These are phyloP conservation scores for Drosophila tristis DNA, from an alignment of 1,140 invertebrate genomes.

Conservation along the genomic window DNA sequence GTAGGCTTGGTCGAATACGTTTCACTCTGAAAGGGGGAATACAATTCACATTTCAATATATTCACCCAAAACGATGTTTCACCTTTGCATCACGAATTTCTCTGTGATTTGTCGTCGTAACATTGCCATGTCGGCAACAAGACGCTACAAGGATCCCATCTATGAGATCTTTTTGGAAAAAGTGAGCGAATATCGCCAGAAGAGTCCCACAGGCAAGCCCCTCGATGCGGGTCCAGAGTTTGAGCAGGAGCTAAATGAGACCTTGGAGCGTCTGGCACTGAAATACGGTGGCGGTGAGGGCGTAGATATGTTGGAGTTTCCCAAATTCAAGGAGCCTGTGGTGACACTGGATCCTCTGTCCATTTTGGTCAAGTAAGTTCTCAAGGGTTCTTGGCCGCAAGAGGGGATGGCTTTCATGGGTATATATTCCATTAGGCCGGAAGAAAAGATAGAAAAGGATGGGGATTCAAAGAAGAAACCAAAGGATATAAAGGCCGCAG, in stretches of 20 bases:
- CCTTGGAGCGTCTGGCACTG: constrained; percentile 5
- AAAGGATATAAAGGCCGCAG: neutral
- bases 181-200: constrained; percentile 32
- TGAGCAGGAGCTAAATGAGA: constrained; percentile 18
- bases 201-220: constrained; percentile 37
- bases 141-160: constrained; percentile 20
- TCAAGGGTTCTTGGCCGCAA: too few species aligned
- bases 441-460: neutral
- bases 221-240: constrained; percentile 26
- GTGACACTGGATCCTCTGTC: constrained; percentile 38
- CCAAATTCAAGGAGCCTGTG: constrained; percentile 35
- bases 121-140: neutral
- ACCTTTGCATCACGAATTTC: neutral
- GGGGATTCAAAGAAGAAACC: neutral
- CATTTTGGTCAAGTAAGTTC: constrained; percentile 21
- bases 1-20: too few species aligned
- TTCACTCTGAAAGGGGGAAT: too few species aligned
- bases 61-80: constrained; percentile 19
- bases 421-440: neutral
- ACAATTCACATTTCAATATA: neutral
- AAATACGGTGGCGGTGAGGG: constrained; percentile 32
- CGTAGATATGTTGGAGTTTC: constrained; percentile 24
- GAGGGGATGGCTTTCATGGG: too few species aligned
- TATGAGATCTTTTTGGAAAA: constrained; percentile 35
- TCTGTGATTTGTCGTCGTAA: neutral